Conservation (phyloP, 2,797 vertebrate species). For the Podarcis siculus region DNA sequence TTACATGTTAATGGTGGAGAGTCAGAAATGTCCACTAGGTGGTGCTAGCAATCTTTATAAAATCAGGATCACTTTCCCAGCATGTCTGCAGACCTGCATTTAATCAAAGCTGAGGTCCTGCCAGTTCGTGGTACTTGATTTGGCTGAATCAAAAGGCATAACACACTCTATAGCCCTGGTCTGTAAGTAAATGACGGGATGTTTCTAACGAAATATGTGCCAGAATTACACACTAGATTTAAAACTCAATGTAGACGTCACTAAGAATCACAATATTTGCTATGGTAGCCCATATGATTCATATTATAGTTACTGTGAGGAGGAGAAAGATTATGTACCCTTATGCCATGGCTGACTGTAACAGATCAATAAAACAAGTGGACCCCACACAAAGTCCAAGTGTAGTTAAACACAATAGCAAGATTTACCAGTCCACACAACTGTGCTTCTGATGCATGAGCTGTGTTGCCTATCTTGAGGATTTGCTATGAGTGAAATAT, state of each 20-base stretch:
- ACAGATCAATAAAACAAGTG: neutral
- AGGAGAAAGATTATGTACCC: too few species aligned
- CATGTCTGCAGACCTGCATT: neutral
- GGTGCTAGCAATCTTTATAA: conserved; percentile 23
- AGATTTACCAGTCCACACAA: neutral
- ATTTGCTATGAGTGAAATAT: neutral
- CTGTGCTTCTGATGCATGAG: neutral
- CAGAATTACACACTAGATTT: neutral
- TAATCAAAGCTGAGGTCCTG: neutral
- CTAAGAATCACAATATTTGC: too few species aligned
- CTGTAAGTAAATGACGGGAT: neutral
- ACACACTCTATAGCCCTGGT: neutral
- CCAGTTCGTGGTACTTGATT: neutral
- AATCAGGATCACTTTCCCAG: neutral
- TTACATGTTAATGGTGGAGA: neutral
- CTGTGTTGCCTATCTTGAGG: neutral
- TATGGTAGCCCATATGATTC: neutral
- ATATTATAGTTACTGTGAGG: neutral
- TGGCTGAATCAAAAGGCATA: neutral
- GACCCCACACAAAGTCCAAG: too few species aligned
- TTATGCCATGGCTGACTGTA: neutral
- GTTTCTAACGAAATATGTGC: too few species aligned
- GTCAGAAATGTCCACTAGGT: conserved; percentile 22
- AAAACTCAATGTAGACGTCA: neutral
- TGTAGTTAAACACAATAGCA: too few species aligned